A percentile compares a stretch with the other conserved stretches of the same genome.
These are phyloP conservation scores for Phrynosoma platyrhinos DNA, from an alignment of 2,113 vertebrate genomes.

Conservation along the genomic window DNA sequence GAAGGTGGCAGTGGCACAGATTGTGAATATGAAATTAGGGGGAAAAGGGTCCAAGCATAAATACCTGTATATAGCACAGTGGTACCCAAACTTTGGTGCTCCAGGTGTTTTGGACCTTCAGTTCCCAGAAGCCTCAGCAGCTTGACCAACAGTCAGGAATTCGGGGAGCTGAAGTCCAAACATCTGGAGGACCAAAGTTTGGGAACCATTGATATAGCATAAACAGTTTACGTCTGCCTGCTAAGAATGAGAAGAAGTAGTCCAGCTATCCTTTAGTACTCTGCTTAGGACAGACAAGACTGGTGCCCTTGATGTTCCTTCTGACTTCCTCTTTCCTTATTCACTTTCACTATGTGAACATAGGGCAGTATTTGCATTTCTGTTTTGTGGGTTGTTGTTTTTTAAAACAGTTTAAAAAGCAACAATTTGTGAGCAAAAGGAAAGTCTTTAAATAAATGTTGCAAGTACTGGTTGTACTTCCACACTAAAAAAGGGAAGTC, in stretches of 20 bases:
- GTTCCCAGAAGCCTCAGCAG: too few relatives aligned
- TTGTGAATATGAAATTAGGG: not conserved
- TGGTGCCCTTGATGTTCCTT: not conserved
- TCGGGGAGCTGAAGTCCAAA: too few relatives aligned
- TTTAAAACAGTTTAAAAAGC: not conserved
- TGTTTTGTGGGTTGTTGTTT: not conserved
- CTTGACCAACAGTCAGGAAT: too few relatives aligned
- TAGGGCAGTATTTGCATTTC: not conserved
- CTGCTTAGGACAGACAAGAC: not conserved
- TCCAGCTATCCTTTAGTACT: not conserved
- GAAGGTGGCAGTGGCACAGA: too few relatives aligned
- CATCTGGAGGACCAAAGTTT: too few relatives aligned
- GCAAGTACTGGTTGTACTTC: not conserved
- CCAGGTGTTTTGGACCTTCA: too few relatives aligned
- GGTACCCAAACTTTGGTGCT: too few relatives aligned
- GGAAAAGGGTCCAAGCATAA: not conserved
- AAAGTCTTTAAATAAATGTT: not conserved
- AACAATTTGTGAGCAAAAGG: not conserved
- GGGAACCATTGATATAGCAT: too few relatives aligned
- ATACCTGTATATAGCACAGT: too few relatives aligned
- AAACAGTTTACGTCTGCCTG: too few relatives aligned
- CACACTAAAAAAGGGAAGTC: not conserved
- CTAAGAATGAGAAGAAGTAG: not conserved
- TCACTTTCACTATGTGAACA: not conserved
- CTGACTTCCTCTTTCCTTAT: not conserved